These are phyloP conservation scores for Drosophila fulvimacula DNA, from an alignment of 2,888 invertebrate species.

Conservation along the genomic window DNA sequence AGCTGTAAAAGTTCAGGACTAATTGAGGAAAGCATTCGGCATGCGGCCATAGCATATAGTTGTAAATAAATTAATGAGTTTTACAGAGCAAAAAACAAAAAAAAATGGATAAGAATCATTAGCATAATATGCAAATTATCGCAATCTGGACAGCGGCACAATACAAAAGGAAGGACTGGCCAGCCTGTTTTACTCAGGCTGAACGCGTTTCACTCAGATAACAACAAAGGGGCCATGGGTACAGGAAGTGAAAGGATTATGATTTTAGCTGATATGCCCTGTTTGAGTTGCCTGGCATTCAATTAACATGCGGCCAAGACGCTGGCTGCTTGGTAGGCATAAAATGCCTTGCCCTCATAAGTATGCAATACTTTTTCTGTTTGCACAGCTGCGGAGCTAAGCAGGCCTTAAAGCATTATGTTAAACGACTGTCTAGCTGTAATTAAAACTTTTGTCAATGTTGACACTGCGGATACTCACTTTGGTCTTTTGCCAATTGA, in stretches of 20 bases:
- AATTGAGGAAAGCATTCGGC: slow-evolving; percentile 32
- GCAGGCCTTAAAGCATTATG: slow-evolving; percentile 36
- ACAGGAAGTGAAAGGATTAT: slow-evolving; percentile 25
- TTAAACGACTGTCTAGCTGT: slow-evolving; percentile 64
- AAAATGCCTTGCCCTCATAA: slow-evolving; percentile 47
- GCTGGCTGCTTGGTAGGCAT: slow-evolving; percentile 24
- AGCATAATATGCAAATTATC: slow-evolving; percentile 69
- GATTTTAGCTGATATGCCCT: slow-evolving; percentile 36
- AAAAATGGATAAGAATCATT: slow-evolving; percentile 32
- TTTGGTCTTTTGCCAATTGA: slow-evolving; percentile 34
- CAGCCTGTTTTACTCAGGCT: slow-evolving; percentile 3
- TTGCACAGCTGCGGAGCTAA: slow-evolving; percentile 18
- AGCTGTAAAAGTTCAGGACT: slow-evolving; percentile 37
- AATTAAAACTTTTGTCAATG: slow-evolving; percentile 73
- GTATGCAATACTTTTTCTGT: slow-evolving; percentile 56
- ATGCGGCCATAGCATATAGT: slow-evolving; percentile 10
- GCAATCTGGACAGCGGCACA: slow-evolving; percentile 27
- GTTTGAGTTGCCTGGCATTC: slow-evolving; percentile 31
- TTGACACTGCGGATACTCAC: slow-evolving; percentile 49
- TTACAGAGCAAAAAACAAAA: slow-evolving; percentile 32
- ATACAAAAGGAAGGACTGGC: slow-evolving; percentile 27
- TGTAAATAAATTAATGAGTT: slow-evolving; percentile 62
- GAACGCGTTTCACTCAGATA: not conserved
- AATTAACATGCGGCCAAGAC: slow-evolving; percentile 50
- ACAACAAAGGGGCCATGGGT: not conserved